Base-by-base conservation (phyloP, 1,140 invertebrate genomes). In the Rhynchophorus ferrugineus region DNA sequence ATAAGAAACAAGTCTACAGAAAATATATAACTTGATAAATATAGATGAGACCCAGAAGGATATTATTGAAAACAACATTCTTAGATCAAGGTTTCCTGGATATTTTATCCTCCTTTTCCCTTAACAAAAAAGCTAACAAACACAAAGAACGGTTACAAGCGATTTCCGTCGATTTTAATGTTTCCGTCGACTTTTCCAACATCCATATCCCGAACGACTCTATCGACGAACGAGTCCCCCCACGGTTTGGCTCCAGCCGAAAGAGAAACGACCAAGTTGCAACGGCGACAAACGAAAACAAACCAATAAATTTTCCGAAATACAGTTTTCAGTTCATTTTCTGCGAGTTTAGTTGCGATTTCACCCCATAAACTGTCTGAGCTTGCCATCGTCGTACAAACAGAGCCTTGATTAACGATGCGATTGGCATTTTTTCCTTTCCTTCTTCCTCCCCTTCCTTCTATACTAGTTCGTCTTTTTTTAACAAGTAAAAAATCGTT, bases 301-400 rank as follows among this genome's bases (percentile, higher is more conserved):
- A 62, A 65, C 59, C 63, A 51, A 65, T 65, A 65, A 65, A 65
- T 59, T 58, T 59, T 58, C 55, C 58, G 54, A 56, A 46, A 58
- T 61, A 64, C 49, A 59, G 44, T 62, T 62, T 59, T 58, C 56
- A 64, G 58, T 64, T 62, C 59, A 64, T 64, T 62, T 60, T 62
- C 54, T 57, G 49, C 50, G 62, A 47, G 61, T 62, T 64, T 62
- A 62, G 61, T 61, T 57, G 59, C 48, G 51, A 61, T 61, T 59
- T 57, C 14, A 33, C 38, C 55, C 61, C 58, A 61, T 58, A 62
- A 56, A 62, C 57, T 49, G 58, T 61, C 54, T 61, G 52, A 43
- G 45, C 53, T 61, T 61, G 54, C 50, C 53, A 47, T 51, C 22
- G 50, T 42, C 53, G 24, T 55, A 44, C 55, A 59, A 59, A 59